A percentile compares a stretch with the other conserved stretches of the same genome.
Conservation (phyloP, 2,888 invertebrate species). For the Amblyteles armatorius region DNA sequence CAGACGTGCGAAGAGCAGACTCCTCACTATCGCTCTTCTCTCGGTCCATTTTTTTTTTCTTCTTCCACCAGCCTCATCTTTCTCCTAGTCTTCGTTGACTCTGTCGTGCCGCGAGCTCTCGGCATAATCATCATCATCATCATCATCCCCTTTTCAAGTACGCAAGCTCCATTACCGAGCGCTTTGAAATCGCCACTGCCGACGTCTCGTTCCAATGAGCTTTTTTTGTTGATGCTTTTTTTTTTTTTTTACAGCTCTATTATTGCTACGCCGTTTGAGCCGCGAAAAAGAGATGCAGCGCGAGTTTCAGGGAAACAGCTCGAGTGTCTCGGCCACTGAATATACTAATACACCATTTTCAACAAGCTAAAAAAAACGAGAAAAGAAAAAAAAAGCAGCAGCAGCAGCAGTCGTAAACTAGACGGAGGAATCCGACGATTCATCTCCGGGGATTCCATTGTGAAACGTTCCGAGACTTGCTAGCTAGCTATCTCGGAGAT, state of each 20-base stretch:
- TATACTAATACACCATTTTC: slow-evolving; percentile 6
- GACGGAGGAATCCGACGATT: slow-evolving; percentile 67
- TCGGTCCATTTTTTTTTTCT: slow-evolving; percentile 72
- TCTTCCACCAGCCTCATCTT: slow-evolving; percentile 59
- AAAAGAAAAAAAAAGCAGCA: not conserved
- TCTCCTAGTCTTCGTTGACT: slow-evolving; percentile 65
- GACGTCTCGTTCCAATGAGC: slow-evolving; percentile 67
- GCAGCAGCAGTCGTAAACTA: slow-evolving; percentile 8
- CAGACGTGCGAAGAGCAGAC: slow-evolving; percentile 77
- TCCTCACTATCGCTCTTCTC: slow-evolving; percentile 72
- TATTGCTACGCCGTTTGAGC: slow-evolving; percentile 65
- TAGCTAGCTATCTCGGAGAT: slow-evolving; percentile 39
- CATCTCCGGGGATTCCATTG: slow-evolving; percentile 65
- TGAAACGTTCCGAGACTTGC: slow-evolving; percentile 49
- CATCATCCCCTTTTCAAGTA: slow-evolving; percentile 72
- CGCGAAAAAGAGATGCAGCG: slow-evolving; percentile 9
- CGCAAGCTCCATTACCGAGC: slow-evolving; percentile 82
- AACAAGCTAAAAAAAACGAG: not conserved
- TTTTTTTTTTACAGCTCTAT: slow-evolving; percentile 71
- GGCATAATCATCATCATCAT: slow-evolving; percentile 51
- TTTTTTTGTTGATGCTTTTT: no score
- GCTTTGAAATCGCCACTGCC: slow-evolving; percentile 77
- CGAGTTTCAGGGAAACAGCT: slow-evolving; percentile 26
- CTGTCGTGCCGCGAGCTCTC: slow-evolving; percentile 22
- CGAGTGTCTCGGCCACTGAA: slow-evolving; percentile 4